Conservation (phyloP, 2,797 vertebrate species). For the Lacerta agilis region DNA sequence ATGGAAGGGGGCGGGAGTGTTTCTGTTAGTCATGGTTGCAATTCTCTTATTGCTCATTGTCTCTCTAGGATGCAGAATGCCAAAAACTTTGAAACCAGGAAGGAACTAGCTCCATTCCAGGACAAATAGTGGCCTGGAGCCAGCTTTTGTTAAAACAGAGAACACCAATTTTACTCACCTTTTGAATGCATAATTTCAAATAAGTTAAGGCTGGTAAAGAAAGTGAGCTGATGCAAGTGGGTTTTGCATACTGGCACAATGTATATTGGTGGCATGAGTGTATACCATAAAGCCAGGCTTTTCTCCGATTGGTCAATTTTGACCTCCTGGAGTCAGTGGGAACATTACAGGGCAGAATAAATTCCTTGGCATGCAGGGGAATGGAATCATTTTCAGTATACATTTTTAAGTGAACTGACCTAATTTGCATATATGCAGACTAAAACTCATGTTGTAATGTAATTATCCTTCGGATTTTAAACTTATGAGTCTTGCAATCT, state of each 20-base stretch:
- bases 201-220: neutral
- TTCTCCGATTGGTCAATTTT: too few species aligned
- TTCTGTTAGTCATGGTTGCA: slow-evolving; percentile 9
- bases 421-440: too few species aligned
- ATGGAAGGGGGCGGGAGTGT: neutral
- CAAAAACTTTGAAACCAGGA: neutral
- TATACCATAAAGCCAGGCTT: neutral
- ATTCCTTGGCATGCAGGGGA: too few species aligned
- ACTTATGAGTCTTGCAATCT: too few species aligned
- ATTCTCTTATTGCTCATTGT: slow-evolving; percentile 2
- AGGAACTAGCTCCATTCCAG: neutral
- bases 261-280: neutral
- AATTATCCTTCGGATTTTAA: too few species aligned
- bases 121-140: neutral
- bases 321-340: too few species aligned
- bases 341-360: too few species aligned
- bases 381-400: too few species aligned
- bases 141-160: neutral
- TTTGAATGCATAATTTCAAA: neutral
- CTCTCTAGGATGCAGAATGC: slow-evolving; percentile 7
- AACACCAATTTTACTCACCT: neutral
- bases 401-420: too few species aligned
- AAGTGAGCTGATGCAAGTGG: neutral
- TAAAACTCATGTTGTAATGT: too few species aligned
- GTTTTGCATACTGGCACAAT: too few species aligned